Evolutionary conservation across 37 sponge, comb jelly and placozoan species (phyloP), one percentile per base, ranked within the genome.

Genomic region (Axinella damicornis): DNA sequence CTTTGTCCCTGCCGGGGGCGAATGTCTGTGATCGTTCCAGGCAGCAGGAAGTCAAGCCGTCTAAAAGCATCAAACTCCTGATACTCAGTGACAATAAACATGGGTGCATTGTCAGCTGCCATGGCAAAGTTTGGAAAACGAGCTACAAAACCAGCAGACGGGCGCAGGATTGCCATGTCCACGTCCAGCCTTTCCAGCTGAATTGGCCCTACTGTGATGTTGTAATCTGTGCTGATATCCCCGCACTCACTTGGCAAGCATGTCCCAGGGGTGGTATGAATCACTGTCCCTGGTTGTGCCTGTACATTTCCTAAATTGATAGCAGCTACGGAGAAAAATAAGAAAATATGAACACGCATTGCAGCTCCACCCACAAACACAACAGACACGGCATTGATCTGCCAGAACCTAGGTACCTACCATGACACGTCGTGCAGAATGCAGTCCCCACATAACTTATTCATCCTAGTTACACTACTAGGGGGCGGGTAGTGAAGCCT

Each of bases 241-340:
- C 90, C 94, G 67, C 86, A 85, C 15, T 18, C 19, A 6, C 61
- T 56, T 30, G 94, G 90, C 31, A 87, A 76, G 58, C 86, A 90
- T 5, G 86, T 83, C 1, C 62, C n/a, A 13, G 35, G n/a, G 1
- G 64, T 21, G 15, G 61, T 57, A 37, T 35, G 14, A 1, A 83
- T 46, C 14, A 79, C 38, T n/a, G 94, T 86, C n/a, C n/a, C n/a
- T n/a, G n/a, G n/a, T n/a, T n/a, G n/a, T n/a, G 84, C 94, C 20
- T 2, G 63, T 33, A 31, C 19, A 18, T n/a, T 17, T 62, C 41
- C 54, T 0, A 39, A 32, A 32, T 20, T 58, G 55, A 63, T 12
- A 53, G 20, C 65, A 30, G 32, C 72, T 69, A 28, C 37, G n/a
- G 14, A 41, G 9, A 60, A 36, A 52, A 55, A 35, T 16, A n/a